Evolutionary conservation across 2,113 vertebrate genomes (phyloP).

Genomic region (Corythaeola cristata): DNA sequence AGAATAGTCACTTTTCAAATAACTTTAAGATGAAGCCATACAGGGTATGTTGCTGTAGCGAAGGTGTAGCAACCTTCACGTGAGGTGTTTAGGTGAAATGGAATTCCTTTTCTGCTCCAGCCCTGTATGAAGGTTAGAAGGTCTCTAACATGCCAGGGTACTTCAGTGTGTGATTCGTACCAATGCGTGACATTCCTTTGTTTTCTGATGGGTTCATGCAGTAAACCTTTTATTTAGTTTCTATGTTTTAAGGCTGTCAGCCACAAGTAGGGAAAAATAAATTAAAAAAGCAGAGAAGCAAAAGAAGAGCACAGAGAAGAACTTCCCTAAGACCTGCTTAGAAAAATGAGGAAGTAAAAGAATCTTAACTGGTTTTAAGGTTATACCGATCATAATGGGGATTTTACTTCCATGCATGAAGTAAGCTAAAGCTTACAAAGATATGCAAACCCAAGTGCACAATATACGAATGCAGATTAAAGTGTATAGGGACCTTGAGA

Average conservation of each 20-base stretch:
- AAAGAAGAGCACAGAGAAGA: background rate
- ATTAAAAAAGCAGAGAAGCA: background rate
- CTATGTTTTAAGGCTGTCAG: background rate
- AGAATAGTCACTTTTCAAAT: background rate
- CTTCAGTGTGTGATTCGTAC: background rate
- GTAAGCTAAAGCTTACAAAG: background rate
- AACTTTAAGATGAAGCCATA: background rate
- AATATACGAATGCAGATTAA: background rate
- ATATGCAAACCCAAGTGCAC: background rate
- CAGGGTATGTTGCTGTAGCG: background rate
- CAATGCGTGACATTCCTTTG: background rate
- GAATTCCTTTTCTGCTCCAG: background rate
- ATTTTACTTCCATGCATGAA: background rate
- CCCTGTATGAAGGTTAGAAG: background rate
- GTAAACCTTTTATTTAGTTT: background rate
- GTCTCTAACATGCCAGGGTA: background rate
- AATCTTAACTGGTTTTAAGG: background rate
- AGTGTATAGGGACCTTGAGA: background rate
- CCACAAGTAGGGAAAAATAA: background rate
- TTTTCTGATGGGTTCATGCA: background rate
- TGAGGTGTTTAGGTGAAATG: background rate
- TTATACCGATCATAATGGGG: background rate
- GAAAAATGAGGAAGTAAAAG: background rate
- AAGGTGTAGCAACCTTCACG: background rate
- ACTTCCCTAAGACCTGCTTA: background rate